Evolutionary conservation across 1,140 invertebrate genomes (phyloP).

Genomic region (Macrobrachium rosenbergii): DNA sequence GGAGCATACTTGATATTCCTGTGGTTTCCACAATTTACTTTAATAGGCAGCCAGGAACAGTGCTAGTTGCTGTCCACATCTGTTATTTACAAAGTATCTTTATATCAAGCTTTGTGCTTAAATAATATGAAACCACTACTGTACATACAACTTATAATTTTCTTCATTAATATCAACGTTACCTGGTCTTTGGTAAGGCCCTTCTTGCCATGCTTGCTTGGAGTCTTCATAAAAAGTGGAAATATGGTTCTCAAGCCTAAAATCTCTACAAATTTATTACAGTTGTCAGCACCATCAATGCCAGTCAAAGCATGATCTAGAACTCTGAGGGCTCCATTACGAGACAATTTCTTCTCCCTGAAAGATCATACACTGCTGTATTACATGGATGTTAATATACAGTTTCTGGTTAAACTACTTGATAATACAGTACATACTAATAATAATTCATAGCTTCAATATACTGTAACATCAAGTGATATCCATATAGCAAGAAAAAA

Average conservation of each 20-base stretch:
- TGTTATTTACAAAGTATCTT: no score
- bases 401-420: no score
- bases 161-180: neutral
- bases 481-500: no score
- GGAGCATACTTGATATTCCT: no score
- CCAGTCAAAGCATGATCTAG: constrained; percentile 96
- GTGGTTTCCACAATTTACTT: no score
- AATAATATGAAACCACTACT: no score
- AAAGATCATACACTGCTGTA: constrained; percentile 7
- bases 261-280: constrained; percentile 99
- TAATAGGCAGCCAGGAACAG: no score
- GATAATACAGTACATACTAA: neutral
- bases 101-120: no score
- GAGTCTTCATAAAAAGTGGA: constrained; percentile 99
- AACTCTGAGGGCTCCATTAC: constrained; percentile 97
- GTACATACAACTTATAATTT: no score
- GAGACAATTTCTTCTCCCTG: constrained; percentile 96
- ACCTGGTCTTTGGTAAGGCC: constrained; percentile 77
- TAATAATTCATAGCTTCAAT: neutral
- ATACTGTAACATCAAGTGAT: no score
- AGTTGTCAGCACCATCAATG: constrained; percentile 92
- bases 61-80: no score
- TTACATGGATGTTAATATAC: no score
- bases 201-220: constrained; percentile 86
- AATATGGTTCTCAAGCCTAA: constrained; percentile 96